Base-by-base conservation (phyloP, 2,113 vertebrate species). In the Emydura subglobosa region DNA sequence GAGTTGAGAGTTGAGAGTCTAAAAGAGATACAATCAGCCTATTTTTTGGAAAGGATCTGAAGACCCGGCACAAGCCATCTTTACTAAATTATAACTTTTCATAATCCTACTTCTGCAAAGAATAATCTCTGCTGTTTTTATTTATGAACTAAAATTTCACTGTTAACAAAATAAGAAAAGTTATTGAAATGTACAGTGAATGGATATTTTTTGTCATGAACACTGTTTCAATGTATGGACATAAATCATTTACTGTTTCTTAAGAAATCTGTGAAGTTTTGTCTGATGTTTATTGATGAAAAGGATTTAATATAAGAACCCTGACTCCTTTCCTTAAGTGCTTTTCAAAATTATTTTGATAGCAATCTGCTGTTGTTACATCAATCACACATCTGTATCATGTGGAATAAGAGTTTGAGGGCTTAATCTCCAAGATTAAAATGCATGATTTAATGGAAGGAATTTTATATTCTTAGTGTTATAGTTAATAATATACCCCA, bases 311-410 rank as follows among this genome's bases (percentile, higher is more conserved):
- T 74, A 91, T 10, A 78, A 96, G 97, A 96, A n/a, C 0, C 1
- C 5, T 3, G 0, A 19, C 31, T 91, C 29, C 5, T 94, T 88
- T 92, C 13, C 14, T 90, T 82, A 89, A 89, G 84, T 51, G 6
- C 39, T 94, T 96, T 96, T 47, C 54, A 95, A 89, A 96, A 91
- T 92, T 90, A 44, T 91, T 94, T 80, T 93, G 76, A 86, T 72
- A 65, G 89, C 97, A 93, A 82, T 51, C 10, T 4, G 31, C 65
- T 81, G 13, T 83, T 90, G 5, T 86, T 87, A 47, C 10, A 90
- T 80, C 78, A 61, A 53, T 94, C 84, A 91, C 39, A 92, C 87
- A 61, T 9, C 39, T 74, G 55, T 85, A 57, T 84, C 74, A 90
- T 80, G 22, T 55, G 29, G 44, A 84, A 79, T 86, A 83, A 76